Conservation (phyloP, 2,888 invertebrate genomes). For the Plebejus argus region DNA sequence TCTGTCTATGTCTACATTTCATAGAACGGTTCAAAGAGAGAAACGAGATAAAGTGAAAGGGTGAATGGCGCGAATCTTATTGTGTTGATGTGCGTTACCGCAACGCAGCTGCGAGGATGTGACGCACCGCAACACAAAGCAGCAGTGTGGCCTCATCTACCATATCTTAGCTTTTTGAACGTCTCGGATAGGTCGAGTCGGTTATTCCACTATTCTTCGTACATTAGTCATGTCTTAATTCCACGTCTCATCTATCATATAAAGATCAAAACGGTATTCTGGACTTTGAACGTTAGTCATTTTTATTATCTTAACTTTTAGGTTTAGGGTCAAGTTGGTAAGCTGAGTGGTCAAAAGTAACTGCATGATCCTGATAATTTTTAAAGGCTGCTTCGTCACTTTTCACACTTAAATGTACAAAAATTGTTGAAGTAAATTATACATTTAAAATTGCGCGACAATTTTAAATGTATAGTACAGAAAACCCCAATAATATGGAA, state of each 20-base stretch:
- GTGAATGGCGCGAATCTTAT: not conserved
- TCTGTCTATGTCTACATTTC: no score
- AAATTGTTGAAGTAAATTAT: not conserved
- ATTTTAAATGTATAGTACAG: no score
- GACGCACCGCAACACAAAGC: not conserved
- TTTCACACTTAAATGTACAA: not conserved
- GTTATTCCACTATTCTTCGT: not conserved
- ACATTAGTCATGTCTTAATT: conserved; percentile 25
- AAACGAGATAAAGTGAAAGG: not conserved
- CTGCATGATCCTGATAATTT: not conserved
- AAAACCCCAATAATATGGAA: not conserved
- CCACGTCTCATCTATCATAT: not conserved
- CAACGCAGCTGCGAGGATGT: not conserved
- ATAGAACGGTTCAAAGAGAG: not conserved
- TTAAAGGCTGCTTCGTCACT: not conserved
- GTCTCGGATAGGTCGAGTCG: not conserved
- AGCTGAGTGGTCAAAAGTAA: not conserved
- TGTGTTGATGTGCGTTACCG: not conserved
- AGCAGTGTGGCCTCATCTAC: not conserved
- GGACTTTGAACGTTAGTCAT: not conserved
- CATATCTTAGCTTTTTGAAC: not conserved
- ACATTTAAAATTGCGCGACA: not conserved
- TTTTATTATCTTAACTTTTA: not conserved
- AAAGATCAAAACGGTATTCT: not conserved
- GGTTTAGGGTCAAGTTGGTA: no score